These are phyloP conservation scores for Catamblyrhynchus diadema DNA, from an alignment of 2,797 vertebrate genomes.

Conservation along the genomic window DNA sequence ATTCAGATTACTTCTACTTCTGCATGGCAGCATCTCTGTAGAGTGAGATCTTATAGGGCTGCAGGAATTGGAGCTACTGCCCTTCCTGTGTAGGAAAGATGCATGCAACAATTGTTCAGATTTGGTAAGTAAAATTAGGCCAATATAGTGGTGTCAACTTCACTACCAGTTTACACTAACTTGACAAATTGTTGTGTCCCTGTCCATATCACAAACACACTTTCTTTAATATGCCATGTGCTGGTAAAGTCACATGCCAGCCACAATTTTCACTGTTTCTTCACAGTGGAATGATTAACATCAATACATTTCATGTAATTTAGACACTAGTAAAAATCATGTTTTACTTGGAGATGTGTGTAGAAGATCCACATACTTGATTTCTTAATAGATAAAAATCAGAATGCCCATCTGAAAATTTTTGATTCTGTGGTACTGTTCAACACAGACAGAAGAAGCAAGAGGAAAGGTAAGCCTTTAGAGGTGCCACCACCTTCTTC, in stretches of 20 bases:
- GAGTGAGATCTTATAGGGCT: background rate
- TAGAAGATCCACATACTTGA: background rate
- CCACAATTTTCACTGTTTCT: background rate
- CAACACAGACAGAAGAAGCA: background rate
- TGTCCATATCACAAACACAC: background rate
- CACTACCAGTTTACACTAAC: background rate
- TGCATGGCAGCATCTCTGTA: background rate
- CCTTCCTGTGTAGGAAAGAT: background rate
- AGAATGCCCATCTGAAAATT: background rate
- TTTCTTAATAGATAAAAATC: background rate
- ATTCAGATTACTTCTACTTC: background rate
- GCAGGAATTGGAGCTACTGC: background rate
- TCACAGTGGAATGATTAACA: background rate
- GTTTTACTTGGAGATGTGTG: background rate
- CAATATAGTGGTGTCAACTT: background rate
- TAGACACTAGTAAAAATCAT: background rate
- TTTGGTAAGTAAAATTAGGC: background rate
- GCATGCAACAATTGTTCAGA: background rate
- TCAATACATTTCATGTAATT: background rate
- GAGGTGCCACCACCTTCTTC: background rate
- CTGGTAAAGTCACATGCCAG: background rate
- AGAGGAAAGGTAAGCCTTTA: background rate
- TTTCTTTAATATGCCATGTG: background rate
- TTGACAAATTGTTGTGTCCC: background rate
- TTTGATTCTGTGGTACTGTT: background rate